phyloP scores from a whole-genome alignment of 2,797 vertebrate species.

The Melanogrammus aeglefinus region DNA sequence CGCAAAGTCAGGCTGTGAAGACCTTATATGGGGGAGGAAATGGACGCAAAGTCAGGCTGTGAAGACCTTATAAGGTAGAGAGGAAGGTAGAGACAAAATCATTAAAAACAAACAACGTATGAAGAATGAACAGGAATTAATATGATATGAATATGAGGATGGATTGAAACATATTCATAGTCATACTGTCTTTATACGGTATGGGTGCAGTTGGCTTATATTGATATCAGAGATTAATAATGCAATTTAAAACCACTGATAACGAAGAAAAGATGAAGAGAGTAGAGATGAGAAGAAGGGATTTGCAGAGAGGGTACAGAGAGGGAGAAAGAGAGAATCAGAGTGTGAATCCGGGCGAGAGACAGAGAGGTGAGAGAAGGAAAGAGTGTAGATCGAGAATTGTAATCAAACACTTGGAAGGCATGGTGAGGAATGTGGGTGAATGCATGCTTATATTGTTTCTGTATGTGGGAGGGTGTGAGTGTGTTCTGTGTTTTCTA shows the following conservation, averaged over 20 bases:
- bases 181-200: background rate
- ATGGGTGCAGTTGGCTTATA: background rate
- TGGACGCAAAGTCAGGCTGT: too few species aligned
- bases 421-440: slow-evolving; percentile 40
- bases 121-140: background rate
- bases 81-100: background rate
- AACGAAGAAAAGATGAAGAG: background rate
- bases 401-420: slow-evolving; percentile 13
- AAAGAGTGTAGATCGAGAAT: background rate
- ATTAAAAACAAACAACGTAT: background rate
- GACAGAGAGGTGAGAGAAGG: slow-evolving; percentile 4
- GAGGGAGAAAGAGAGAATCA: slow-evolving; percentile 16
- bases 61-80: background rate
- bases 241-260: background rate
- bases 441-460: background rate
- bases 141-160: background rate
- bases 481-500: background rate
- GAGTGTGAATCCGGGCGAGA: slow-evolving; percentile 9
- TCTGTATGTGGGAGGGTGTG: background rate
- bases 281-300: slow-evolving; percentile 14
- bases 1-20: too few species aligned
- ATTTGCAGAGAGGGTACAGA: slow-evolving; percentile 22
- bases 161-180: background rate
- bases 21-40: too few species aligned
- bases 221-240: background rate